Base-by-base conservation (phyloP, 2,113 vertebrate genomes). In the Dissostichus mawsoni region DNA sequence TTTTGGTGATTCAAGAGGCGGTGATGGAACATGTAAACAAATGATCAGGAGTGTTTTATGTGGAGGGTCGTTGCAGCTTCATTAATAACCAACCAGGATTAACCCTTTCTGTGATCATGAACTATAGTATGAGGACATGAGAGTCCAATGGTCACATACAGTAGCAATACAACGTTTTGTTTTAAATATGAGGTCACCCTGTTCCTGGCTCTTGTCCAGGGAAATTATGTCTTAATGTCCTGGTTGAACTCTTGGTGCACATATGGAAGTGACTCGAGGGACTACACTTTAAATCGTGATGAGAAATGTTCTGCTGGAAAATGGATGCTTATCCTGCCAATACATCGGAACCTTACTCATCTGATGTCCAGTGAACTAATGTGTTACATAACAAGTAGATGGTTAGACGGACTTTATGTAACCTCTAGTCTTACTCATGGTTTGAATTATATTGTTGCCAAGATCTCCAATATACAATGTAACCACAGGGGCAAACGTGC, bases 311-410 rank as follows among this genome's bases (percentile, higher is more conserved):
- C 17, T 29, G 16, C 5, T 51, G 33, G 16, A 14, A 5, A 51
- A 48, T 6, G 4, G 25, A 41, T 36, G 11, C 44, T 25, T 2
- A 44, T 48, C 25, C 18, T 50, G 5, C n/a, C n/a, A 20, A 2
- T 4, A 29, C 52, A 47, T 47, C 23, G 82, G 48, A 81, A 69
- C 51, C 29, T n/a, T 57, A 51, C 50, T 75, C 41, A 0, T 66
- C 17, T 78, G 41, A 66, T 75, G 78, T 76, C 47, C 61, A 84
- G 63, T n/a, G 56, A 53, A 48, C 50, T 45, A 29, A 23, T 55
- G 74, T 72, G 76, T 91, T 92, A 87, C 68, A 90, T 90, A 92
- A 92, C 83, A 71, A 80, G 71, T 17, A 62, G 71, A 52, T 51
- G 52, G 74, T 73, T 59, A 74, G 69, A 67, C 45, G 3, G 29